phyloP scores from a whole-genome alignment of 2,113 vertebrate species.

The Gallinago jamesoni region DNA sequence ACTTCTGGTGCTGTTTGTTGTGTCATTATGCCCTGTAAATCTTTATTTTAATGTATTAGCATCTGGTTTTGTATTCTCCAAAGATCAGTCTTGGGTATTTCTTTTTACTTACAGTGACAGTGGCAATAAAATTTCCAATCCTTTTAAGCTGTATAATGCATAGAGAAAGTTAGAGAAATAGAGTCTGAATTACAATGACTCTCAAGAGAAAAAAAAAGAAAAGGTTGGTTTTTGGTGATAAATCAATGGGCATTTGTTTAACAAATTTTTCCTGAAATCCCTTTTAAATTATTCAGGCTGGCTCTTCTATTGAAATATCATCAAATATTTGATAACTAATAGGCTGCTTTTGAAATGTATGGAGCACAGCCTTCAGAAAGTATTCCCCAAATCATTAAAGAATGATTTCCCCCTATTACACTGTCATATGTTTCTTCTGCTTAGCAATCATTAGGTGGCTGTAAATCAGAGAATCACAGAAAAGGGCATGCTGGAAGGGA shows the following conservation, averaged over 20 bases:
- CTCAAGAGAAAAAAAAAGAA: background rate
- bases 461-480: background rate
- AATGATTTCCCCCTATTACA: background rate
- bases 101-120: background rate
- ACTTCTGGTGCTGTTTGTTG: background rate
- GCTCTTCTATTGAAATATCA: background rate
- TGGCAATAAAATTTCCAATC: background rate
- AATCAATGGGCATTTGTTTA: background rate
- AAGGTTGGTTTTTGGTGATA: background rate
- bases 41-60: background rate
- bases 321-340: background rate
- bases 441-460: background rate
- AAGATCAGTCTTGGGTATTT: background rate
- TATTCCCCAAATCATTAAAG: background rate
- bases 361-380: background rate
- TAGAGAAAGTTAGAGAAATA: background rate
- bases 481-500: background rate
- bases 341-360: background rate
- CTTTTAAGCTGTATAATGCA: background rate
- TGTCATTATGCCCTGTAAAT: slow-evolving; percentile 1
- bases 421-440: background rate
- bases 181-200: background rate
- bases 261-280: background rate
- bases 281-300: background rate
- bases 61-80: background rate